Conservation (phyloP, 2,113 vertebrate species). For the Ranitomeya imitator region DNA sequence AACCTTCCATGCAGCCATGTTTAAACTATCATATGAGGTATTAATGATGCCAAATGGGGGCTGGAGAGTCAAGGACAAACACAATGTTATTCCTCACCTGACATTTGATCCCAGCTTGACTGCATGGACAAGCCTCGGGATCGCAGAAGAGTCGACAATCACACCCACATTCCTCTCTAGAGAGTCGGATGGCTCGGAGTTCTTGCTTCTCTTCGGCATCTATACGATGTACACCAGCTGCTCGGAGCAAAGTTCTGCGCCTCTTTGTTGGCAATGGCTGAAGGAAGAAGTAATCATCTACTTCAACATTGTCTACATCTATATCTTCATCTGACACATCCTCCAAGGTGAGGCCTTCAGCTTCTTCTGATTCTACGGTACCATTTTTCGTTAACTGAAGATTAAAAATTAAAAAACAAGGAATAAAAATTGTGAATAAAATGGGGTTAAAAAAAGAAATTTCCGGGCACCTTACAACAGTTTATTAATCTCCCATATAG, state of each 20-base stretch:
- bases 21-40: no score
- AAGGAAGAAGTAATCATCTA: slow-evolving; percentile 96
- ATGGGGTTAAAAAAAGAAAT: background rate
- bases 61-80: background rate
- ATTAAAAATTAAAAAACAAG: slow-evolving; percentile 50
- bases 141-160: slow-evolving; percentile 96
- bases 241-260: slow-evolving; percentile 87
- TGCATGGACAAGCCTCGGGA: slow-evolving; percentile 92
- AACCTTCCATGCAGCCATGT: no score
- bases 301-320: slow-evolving; percentile 90
- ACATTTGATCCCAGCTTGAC: slow-evolving; percentile 96
- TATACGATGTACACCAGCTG: slow-evolving; percentile 90
- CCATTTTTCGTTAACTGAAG: slow-evolving; percentile 93
- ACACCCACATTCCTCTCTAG: slow-evolving; percentile 94
- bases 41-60: no score
- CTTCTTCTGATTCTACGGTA: slow-evolving; percentile 89
- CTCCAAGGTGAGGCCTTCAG: slow-evolving; percentile 87
- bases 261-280: slow-evolving; percentile 95
- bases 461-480: background rate
- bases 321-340: slow-evolving; percentile 95
- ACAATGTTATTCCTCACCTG: slow-evolving; percentile 74
- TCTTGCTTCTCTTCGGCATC: slow-evolving; percentile 94
- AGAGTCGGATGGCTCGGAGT: slow-evolving; percentile 90
- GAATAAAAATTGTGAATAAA: background rate
- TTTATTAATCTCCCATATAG: background rate